Conservation (phyloP, 2,888 invertebrate species). For the Conchocele bisecta region DNA sequence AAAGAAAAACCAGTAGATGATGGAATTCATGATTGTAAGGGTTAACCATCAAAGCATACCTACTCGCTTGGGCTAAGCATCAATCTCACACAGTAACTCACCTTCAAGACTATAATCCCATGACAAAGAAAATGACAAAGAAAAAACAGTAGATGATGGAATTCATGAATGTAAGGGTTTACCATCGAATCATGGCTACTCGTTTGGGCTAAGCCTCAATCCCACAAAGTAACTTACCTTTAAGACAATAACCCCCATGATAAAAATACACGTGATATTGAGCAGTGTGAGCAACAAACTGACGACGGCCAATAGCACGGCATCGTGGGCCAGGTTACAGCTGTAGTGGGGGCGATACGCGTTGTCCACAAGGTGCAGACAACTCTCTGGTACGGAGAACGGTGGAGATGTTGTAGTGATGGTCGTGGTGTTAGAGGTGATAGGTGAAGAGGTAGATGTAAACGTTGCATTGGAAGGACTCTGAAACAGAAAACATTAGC, state of each 20-base stretch:
- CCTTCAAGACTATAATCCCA: no score
- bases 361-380: conserved; percentile 68
- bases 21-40: no score
- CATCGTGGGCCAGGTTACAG: conserved; percentile 90
- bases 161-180: background rate
- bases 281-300: conserved; percentile 91
- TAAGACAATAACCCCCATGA: conserved; percentile 90
- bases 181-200: background rate
- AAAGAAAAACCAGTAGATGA: no score
- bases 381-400: conserved; percentile 3
- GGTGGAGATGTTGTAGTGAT: background rate
- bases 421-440: conserved; percentile 2
- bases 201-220: background rate
- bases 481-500: no score
- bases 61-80: background rate
- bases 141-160: no score
- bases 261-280: conserved; percentile 92
- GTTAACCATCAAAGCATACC: no score
- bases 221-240: conserved; percentile 84
- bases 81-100: no score
- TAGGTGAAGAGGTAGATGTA: background rate
- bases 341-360: conserved; percentile 87
- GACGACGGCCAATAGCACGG: conserved; percentile 90
- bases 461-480: no score
- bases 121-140: no score